These are phyloP conservation scores for Nudaria mundana DNA, from an alignment of 2,888 invertebrate species.

Conservation along the genomic window DNA sequence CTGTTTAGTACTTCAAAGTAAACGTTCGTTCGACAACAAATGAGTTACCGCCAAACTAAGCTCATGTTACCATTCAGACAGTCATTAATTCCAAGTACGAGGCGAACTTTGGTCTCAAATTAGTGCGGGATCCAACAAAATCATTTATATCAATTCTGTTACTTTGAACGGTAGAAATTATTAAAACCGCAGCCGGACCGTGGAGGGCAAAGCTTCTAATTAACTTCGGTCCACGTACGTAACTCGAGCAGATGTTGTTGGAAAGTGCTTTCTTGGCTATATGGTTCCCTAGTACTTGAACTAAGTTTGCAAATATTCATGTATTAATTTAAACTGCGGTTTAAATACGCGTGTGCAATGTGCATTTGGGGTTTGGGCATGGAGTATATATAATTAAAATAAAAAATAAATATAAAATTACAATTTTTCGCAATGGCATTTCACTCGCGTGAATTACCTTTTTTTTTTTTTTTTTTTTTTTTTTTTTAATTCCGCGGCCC, in stretches of 20 bases:
- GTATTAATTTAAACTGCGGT: no score
- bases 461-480: no score
- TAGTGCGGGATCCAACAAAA: slow-evolving; percentile 46
- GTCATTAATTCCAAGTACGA: slow-evolving; percentile 37
- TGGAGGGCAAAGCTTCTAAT: slow-evolving; percentile 58
- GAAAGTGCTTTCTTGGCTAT: slow-evolving; percentile 46
- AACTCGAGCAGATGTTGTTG: slow-evolving; percentile 55
- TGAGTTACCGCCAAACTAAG: slow-evolving; percentile 28
- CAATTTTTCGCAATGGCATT: no score
- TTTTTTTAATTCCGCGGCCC: no score
- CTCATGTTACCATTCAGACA: slow-evolving; percentile 36
- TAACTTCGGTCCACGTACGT: slow-evolving; percentile 57
- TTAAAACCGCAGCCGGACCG: slow-evolving; percentile 66
- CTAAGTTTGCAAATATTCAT: no score
- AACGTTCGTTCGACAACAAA: slow-evolving; percentile 38
- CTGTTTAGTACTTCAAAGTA: slow-evolving; percentile 37
- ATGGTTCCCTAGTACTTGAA: slow-evolving; percentile 24
- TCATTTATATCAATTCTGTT: slow-evolving; percentile 64
- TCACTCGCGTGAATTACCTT: no score
- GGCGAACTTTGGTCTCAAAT: slow-evolving; percentile 36
- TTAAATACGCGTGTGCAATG: no score
- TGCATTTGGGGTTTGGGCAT: no score
- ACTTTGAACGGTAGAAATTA: slow-evolving; percentile 58
- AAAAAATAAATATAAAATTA: no score
- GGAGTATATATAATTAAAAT: no score